Evolutionary conservation across 30 jellyfish, hydroid and myxozoan species (phyloP).

Genomic region (Turritopsis rubra): DNA sequence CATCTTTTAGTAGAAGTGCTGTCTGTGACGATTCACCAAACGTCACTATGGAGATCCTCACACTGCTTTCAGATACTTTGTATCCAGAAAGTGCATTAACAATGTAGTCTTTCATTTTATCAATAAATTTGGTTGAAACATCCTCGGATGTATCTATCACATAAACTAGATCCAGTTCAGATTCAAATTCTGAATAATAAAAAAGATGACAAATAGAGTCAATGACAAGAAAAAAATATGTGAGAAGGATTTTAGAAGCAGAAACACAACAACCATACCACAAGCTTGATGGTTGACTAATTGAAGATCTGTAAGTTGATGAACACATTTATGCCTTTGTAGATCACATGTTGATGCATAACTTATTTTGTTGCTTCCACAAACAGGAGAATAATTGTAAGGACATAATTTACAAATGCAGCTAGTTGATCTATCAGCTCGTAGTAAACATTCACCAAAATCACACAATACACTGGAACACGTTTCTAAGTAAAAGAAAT

Average conservation of each 20-base stretch:
- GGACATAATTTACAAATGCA: conserved; percentile 51
- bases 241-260: background rate
- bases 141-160: conserved; percentile 13
- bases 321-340: background rate
- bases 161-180: background rate
- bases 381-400: conserved; percentile 28
- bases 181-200: background rate
- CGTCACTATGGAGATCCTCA: background rate
- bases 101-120: background rate
- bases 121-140: background rate
- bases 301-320: background rate
- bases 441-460: conserved; percentile 23
- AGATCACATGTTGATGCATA: conserved; percentile 60
- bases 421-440: conserved; percentile 27
- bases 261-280: background rate
- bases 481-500: background rate
- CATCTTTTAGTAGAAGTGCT: background rate
- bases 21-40: background rate
- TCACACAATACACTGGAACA: background rate
- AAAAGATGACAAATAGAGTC: background rate
- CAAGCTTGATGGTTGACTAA: background rate
- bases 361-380: conserved; percentile 70
- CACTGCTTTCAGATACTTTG: background rate
- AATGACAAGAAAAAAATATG: background rate
- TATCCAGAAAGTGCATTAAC: background rate